Conservation (phyloP, 2,888 invertebrate species). For the Drosophila phalerata region DNA sequence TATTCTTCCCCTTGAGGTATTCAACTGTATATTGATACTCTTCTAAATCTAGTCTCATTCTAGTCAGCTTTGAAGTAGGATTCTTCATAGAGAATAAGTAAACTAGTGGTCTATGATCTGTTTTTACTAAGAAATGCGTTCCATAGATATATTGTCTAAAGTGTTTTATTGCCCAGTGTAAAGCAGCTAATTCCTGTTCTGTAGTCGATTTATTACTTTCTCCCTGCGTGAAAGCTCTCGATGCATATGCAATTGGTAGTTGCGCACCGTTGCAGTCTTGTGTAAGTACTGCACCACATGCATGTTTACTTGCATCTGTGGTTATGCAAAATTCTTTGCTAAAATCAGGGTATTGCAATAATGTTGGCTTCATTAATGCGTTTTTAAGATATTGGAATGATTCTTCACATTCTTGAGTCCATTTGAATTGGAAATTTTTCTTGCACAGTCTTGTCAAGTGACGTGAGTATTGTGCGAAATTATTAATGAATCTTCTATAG, state of each 20-base stretch:
- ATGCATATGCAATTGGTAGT: slow-evolving; percentile 2
- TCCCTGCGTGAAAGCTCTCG: no score
- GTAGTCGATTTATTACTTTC: slow-evolving; percentile 4
- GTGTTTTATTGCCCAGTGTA: slow-evolving; percentile 1
- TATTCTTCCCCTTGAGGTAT: background rate
- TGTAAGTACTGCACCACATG: background rate
- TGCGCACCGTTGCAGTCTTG: background rate
- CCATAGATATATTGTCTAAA: no score
- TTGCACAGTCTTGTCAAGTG: background rate
- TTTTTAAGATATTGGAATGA: background rate
- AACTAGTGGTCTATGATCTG: no score
- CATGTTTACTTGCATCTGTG: slow-evolving; percentile 7
- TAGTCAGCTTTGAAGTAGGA: no score
- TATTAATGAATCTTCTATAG: background rate
- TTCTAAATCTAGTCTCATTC: no score
- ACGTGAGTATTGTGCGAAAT: slow-evolving; percentile 5
- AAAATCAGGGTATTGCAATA: background rate
- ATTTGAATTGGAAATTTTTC: background rate
- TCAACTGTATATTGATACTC: no score
- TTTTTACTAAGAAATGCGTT: no score
- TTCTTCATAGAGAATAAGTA: no score
- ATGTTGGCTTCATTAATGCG: background rate
- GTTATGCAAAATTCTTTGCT: slow-evolving; percentile 2
- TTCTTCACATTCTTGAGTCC: no score
- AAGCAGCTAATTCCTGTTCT: slow-evolving; percentile 10